These are phyloP conservation scores for Pristionchus exspectatus DNA, from an alignment of 2,888 invertebrate species.

Conservation along the genomic window DNA sequence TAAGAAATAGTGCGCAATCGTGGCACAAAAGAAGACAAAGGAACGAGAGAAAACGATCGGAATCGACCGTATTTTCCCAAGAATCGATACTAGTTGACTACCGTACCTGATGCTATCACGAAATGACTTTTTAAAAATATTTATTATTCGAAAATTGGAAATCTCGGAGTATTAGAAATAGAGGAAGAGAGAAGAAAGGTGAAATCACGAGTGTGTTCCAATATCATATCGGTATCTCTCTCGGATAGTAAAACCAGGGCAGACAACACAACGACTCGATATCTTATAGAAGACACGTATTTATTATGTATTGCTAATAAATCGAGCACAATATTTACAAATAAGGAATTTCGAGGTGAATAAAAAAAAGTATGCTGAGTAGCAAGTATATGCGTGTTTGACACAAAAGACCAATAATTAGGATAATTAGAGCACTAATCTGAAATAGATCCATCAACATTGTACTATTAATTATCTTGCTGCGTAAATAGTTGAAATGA, in stretches of 20 bases:
- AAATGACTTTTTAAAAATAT: neutral
- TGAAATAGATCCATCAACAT: neutral
- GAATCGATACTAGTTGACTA: no score
- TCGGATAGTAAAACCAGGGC: constrained; percentile 1
- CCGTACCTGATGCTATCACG: neutral
- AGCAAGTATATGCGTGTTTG: constrained; percentile 16
- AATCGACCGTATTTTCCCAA: neutral
- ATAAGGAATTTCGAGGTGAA: neutral
- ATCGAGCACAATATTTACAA: constrained; percentile 42
- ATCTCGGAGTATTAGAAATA: no score
- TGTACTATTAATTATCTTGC: neutral
- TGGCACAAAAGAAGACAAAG: neutral
- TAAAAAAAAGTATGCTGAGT: constrained; percentile 1
- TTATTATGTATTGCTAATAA: constrained; percentile 15
- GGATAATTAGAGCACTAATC: neutral
- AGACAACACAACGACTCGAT: neutral
- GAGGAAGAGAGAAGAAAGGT: no score
- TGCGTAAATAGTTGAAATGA: constrained; percentile 35
- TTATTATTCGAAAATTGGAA: neutral
- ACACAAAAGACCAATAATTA: neutral
- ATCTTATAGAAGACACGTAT: constrained; percentile 15
- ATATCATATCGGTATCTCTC: constrained; percentile 6
- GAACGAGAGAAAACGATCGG: neutral
- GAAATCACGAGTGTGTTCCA: neutral
- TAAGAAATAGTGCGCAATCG: neutral